phyloP scores from a whole-genome alignment of 2,113 vertebrate species.

The Abramis brama region DNA sequence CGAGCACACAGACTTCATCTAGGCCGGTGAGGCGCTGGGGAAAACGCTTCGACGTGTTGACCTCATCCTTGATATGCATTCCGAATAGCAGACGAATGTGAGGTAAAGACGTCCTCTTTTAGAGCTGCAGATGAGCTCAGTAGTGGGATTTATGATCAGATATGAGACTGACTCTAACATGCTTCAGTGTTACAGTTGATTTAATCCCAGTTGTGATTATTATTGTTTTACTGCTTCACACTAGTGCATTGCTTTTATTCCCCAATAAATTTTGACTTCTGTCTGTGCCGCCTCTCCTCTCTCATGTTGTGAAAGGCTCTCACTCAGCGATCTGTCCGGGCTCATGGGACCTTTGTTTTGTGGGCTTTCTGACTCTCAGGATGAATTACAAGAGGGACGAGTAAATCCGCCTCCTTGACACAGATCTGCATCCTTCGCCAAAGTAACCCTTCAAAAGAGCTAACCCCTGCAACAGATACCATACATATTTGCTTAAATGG shows the following conservation, averaged over 20 bases:
- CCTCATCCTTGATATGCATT: background rate
- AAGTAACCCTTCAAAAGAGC: background rate
- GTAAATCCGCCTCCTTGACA: background rate
- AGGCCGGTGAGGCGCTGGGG: background rate
- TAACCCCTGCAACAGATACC: background rate
- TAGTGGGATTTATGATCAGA: background rate
- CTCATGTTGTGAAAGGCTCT: slow-evolving; percentile 1
- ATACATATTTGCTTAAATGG: background rate
- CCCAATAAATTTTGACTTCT: slow-evolving; percentile 6
- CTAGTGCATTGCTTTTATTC: background rate
- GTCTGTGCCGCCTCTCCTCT: background rate
- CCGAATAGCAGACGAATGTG: background rate
- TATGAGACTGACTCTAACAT: background rate
- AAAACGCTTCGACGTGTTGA: background rate
- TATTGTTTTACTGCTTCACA: background rate
- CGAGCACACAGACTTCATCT: slow-evolving; percentile 11
- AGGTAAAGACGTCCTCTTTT: background rate
- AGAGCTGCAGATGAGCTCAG: background rate
- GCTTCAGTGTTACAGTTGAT: background rate
- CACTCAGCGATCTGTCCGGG: background rate
- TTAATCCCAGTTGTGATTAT: background rate
- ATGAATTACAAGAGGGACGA: slow-evolving; percentile 22
- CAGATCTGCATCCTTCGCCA: background rate
- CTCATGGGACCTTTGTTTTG: background rate
- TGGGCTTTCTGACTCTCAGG: slow-evolving; percentile 16